Base-by-base conservation (phyloP, 2,113 vertebrate genomes). In the Hippocampus mohnikei region DNA sequence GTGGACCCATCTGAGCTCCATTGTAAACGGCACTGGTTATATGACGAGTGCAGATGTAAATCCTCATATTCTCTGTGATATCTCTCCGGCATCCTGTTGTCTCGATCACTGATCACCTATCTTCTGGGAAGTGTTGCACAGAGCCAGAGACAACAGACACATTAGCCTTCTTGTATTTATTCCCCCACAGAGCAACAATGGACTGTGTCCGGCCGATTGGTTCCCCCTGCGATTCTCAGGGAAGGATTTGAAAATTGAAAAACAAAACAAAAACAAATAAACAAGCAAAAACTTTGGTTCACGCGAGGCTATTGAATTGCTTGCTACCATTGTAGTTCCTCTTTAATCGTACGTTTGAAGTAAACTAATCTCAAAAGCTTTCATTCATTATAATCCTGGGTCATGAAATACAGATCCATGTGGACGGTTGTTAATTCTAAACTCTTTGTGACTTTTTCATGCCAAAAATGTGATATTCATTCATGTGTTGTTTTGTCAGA, bases 11-110 rank as follows among this genome's bases (percentile, higher is more conserved):
- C 52, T 29, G 67, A 69, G 74, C 77, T 61, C 76, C n/a, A 76
- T 83, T 88, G 81, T 84, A 80, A 86, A 67, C 77, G 80, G 78
- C 41, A 80, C 58, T 77, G 85, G 84, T 85, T 83, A 83, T 83
- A 81, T 87, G 81, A 85, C 67, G 73, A 80, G 71, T 79, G 82
- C 85, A 86, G 81, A 88, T 90, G 84, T 88, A 92, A 92, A 91
- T 92, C 88, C 90, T 77, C 85, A 60, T 72, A 77, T 83, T 79
- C 80, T 79, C 78, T 84, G 74, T 82, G 79, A 82, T 84, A 84
- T 86, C 72, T 77, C 73, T 79, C 66, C 85, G 82, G 84, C 85
- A 81, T 81, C 73, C 81, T 25, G 83, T 82, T 84, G 88, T 83
- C 81, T 76, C 41, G 66, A 81, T 88, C 82, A 81, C 80, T 82